These are phyloP conservation scores for Bergia sp. DNA, from an alignment of 92 coral and sea anemone genomes.

Conservation along the genomic window DNA sequence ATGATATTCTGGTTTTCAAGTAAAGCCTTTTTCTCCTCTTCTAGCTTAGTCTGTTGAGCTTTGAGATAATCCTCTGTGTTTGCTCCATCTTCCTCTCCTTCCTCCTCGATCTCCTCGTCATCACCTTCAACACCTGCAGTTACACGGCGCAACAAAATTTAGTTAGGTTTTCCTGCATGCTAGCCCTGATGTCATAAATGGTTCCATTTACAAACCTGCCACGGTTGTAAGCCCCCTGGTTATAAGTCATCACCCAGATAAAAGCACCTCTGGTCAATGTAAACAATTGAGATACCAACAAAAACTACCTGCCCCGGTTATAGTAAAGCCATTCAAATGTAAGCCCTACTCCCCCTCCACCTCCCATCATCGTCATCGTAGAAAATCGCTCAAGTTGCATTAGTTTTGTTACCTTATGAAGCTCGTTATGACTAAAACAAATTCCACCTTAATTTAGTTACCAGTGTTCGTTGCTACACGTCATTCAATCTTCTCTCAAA, in stretches of 20 bases:
- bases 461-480: too few relatives aligned
- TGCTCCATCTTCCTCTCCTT: constrained; percentile 67
- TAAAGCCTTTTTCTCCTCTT: constrained; percentile 84
- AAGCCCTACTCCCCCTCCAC: too few relatives aligned
- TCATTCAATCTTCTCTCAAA: too few relatives aligned
- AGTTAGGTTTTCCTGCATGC: not conserved
- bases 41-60: constrained; percentile 84
- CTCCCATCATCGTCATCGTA: too few relatives aligned
- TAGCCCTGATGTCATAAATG: not conserved
- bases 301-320: too few relatives aligned
- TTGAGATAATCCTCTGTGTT: constrained; percentile 82
- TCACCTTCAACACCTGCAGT: constrained; percentile 61
- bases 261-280: too few relatives aligned
- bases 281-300: too few relatives aligned
- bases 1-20: constrained; percentile 87
- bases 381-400: too few relatives aligned
- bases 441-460: too few relatives aligned
- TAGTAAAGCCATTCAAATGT: too few relatives aligned
- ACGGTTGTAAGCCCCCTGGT: not conserved
- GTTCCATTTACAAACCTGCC: not conserved
- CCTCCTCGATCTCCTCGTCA: constrained; percentile 81
- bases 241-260: not conserved
- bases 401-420: too few relatives aligned
- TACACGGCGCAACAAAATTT: not conserved
- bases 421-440: too few relatives aligned